A percentile compares a stretch with the other conserved stretches of the same genome.
These are phyloP conservation scores for Sebastes oblongus DNA, from an alignment of 2,797 vertebrate genomes.

Conservation along the genomic window DNA sequence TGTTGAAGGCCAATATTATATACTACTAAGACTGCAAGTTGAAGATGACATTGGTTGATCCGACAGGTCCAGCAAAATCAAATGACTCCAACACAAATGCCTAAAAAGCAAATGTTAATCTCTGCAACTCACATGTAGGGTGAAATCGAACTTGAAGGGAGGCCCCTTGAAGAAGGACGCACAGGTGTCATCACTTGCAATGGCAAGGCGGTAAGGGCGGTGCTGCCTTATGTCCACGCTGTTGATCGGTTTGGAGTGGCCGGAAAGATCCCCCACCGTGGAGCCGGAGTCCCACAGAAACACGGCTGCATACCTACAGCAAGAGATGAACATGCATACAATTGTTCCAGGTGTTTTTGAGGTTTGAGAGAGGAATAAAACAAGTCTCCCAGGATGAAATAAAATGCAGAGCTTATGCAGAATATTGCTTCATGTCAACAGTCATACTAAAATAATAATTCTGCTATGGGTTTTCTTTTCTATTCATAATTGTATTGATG, in stretches of 20 bases:
- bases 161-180: slow-evolving; percentile 91
- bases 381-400: neutral
- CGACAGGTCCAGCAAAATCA: neutral
- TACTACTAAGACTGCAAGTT: neutral
- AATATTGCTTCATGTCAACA: neutral
- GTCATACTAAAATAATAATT: neutral
- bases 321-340: slow-evolving; percentile 12
- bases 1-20: neutral
- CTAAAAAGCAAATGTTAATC: neutral
- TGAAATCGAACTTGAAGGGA: slow-evolving; percentile 95
- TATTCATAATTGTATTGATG: neutral
- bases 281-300: slow-evolving; percentile 96
- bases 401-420: neutral
- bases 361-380: neutral
- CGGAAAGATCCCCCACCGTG: slow-evolving; percentile 90
- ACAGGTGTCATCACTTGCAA: slow-evolving; percentile 90
- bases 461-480: neutral
- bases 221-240: slow-evolving; percentile 92
- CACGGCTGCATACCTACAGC: slow-evolving; percentile 88
- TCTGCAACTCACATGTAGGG: slow-evolving; percentile 83
- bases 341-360: neutral
- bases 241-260: slow-evolving; percentile 93
- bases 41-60: neutral
- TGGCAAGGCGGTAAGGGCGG: slow-evolving; percentile 89
- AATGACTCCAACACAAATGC: neutral